A percentile compares a stretch with the other conserved stretches of the same genome.
phyloP scores from a whole-genome alignment of 2,113 vertebrate species.

The Agapornis roseicollis region DNA sequence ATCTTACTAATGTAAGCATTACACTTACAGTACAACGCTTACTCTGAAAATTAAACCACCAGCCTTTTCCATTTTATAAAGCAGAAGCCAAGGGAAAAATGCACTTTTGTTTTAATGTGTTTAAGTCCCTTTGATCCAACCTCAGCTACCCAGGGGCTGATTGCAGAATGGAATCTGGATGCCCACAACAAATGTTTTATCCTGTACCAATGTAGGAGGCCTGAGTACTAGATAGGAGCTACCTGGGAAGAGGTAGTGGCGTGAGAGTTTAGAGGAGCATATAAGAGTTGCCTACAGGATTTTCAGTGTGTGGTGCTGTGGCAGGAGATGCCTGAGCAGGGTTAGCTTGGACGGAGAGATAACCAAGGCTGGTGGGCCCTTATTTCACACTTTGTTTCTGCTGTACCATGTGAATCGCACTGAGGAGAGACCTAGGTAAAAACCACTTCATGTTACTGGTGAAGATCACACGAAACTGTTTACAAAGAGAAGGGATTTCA shows the following conservation, averaged over 20 bases:
- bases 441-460: neutral
- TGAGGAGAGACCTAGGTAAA: neutral
- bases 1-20: constrained; percentile 21
- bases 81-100: neutral
- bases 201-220: neutral
- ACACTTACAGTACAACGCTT: neutral
- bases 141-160: neutral
- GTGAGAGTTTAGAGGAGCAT: neutral
- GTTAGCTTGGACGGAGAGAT: neutral
- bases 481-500: neutral
- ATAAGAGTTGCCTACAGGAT: neutral
- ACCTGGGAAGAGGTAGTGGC: neutral
- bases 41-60: neutral
- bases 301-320: neutral
- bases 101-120: neutral
- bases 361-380: neutral
- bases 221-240: neutral
- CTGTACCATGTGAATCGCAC: neutral
- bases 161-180: neutral
- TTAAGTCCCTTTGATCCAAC: neutral
- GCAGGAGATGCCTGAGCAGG: neutral
- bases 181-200: neutral
- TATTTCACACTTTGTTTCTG: neutral
- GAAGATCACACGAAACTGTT: neutral
- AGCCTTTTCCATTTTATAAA: neutral